These are phyloP conservation scores for Cepaea hortensis DNA, from an alignment of 2,888 invertebrate species.

Conservation along the genomic window DNA sequence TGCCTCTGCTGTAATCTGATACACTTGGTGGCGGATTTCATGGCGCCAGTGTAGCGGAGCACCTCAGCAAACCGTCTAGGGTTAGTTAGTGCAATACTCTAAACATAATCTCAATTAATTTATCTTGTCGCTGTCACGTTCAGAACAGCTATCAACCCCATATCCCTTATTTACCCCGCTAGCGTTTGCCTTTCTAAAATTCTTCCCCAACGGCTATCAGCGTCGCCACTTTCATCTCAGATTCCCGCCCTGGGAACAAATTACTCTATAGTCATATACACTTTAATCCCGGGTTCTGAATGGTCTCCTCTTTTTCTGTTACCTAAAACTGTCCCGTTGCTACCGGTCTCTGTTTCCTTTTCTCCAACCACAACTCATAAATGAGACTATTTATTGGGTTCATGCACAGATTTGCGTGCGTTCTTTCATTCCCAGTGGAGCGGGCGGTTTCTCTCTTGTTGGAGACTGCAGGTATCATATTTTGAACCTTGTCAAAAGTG, in stretches of 20 bases:
- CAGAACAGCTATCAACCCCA: no score
- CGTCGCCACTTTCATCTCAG: no score
- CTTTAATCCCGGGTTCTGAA: no score
- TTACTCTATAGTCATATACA: background rate
- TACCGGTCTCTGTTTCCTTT: background rate
- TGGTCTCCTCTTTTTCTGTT: background rate
- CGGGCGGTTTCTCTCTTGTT: background rate
- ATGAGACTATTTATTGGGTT: background rate
- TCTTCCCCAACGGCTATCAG: no score
- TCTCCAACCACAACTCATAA: background rate
- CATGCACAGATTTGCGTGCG: background rate
- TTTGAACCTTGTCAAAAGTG: slow-evolving; percentile 2
- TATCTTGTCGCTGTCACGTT: background rate
- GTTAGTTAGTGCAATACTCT: background rate
- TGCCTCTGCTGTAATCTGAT: slow-evolving; percentile 36
- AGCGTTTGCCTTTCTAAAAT: no score
- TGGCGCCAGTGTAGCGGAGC: slow-evolving; percentile 44
- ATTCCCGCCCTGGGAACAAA: background rate
- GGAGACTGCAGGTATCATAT: slow-evolving; percentile 20
- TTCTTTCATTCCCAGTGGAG: background rate
- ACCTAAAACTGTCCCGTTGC: no score
- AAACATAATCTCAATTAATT: background rate
- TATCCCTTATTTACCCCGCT: no score
- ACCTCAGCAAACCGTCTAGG: background rate
- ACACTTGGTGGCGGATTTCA: slow-evolving; percentile 39